Percentiles rank a stretch among this genome's conserved stretches.
Evolutionary conservation across 53 echinoderm and acorn worm species (phyloP).

Genomic region (Luidia sarsii): DNA sequence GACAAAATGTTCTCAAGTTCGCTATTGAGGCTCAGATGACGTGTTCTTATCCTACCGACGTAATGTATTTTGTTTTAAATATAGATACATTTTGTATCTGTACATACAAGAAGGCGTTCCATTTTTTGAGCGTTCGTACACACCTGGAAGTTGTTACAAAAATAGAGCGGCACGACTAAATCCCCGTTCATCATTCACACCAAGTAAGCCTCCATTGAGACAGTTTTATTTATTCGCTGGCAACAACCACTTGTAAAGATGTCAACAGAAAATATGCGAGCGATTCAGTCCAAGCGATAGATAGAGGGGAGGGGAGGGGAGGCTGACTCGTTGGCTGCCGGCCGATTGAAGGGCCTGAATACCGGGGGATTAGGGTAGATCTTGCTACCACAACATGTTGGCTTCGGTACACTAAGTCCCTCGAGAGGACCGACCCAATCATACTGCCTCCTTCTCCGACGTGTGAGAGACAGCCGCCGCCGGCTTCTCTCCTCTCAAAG

Average conservation of each 20-base stretch:
- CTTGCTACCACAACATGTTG: neutral
- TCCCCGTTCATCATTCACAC: neutral
- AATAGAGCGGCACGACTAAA: neutral
- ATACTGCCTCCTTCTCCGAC: no score
- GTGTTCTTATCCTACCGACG: no score
- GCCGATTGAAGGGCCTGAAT: conserved; percentile 20
- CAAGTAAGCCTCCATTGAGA: conserved; percentile 6
- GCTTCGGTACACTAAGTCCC: neutral
- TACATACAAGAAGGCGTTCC: no score
- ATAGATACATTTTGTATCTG: no score
- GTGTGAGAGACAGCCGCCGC: no score
- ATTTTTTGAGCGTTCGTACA: neutral
- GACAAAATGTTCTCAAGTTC: no score
- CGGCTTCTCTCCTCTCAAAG: no score
- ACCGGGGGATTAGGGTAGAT: conserved; percentile 19
- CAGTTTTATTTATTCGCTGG: neutral
- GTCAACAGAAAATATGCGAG: conserved; percentile 29
- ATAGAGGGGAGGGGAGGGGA: neutral
- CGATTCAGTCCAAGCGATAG: neutral
- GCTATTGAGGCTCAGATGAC: no score
- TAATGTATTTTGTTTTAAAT: no score
- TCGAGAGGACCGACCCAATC: no score
- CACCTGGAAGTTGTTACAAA: neutral
- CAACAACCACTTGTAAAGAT: conserved; percentile 17
- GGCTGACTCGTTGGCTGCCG: conserved; percentile 2